Conservation (phyloP, 1,140 invertebrate genomes). For the Conus betulinus region DNA sequence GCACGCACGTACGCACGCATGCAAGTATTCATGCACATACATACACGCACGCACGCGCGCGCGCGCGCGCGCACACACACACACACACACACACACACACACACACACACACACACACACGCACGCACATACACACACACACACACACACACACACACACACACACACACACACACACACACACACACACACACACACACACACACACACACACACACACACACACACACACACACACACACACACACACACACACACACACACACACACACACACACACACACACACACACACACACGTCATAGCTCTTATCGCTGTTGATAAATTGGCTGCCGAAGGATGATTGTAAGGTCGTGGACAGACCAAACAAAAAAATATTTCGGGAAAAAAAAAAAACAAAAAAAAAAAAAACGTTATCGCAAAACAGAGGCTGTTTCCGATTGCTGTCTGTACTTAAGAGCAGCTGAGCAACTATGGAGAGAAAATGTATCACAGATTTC, state of each 20-base stretch:
- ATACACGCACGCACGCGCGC: neutral
- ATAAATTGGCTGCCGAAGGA: too few relatives aligned
- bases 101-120: slow-evolving; percentile 13
- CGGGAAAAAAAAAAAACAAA: too few relatives aligned
- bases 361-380: too few relatives aligned
- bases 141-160: slow-evolving; percentile 1
- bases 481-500: too few relatives aligned
- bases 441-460: too few relatives aligned
- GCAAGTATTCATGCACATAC: too few relatives aligned
- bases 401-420: too few relatives aligned
- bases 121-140: neutral
- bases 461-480: too few relatives aligned
- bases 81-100: neutral
- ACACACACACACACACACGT: neutral
- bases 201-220: slow-evolving; percentile 18
- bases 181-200: neutral
- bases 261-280: neutral
- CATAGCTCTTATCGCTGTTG: too few relatives aligned
- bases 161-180: neutral
- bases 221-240: slow-evolving; percentile 10
- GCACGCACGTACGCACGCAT: neutral
- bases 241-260: slow-evolving; percentile 15
- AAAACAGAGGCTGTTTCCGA: too few relatives aligned
- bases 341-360: too few relatives aligned
- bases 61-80: neutral